Percentiles rank a stretch among this genome's conserved stretches.
phyloP scores from a whole-genome alignment of 2,888 invertebrate species.

The Apeira syringaria region DNA sequence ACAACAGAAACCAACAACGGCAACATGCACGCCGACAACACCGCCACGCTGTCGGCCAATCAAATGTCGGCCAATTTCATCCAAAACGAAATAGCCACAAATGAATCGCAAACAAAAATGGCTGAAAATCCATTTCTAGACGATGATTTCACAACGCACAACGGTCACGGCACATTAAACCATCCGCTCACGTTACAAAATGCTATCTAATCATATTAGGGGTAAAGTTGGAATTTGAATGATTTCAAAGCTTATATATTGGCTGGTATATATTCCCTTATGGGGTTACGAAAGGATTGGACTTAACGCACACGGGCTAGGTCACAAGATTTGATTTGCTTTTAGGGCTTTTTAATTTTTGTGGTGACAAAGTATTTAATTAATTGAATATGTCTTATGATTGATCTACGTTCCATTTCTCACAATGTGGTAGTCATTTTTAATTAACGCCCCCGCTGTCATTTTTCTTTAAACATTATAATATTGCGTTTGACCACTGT shows the following conservation, averaged over 20 bases:
- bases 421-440: too few species aligned
- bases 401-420: too few species aligned
- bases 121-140: constrained; percentile 47
- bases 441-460: too few species aligned
- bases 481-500: too few species aligned
- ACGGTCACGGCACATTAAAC: constrained; percentile 58
- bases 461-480: too few species aligned
- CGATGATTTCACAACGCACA: constrained; percentile 76
- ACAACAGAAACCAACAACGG: constrained; percentile 58
- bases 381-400: too few species aligned
- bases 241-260: constrained; percentile 61
- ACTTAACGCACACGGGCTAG: constrained; percentile 2
- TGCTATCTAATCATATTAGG: constrained; percentile 55
- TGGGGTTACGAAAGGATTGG: constrained; percentile 1
- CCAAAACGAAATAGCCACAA: constrained; percentile 58
- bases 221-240: constrained; percentile 45
- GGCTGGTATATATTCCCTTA: constrained; percentile 43
- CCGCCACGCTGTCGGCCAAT: constrained; percentile 30
- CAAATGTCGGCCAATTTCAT: constrained; percentile 61
- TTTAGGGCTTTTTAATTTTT: too few species aligned
- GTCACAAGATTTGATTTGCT: not conserved
- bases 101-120: constrained; percentile 49
- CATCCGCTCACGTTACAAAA: constrained; percentile 74
- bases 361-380: too few species aligned
- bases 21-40: constrained; percentile 34